phyloP scores from a whole-genome alignment of 2,113 vertebrate genomes.

The Rhagologus leucostigma region DNA sequence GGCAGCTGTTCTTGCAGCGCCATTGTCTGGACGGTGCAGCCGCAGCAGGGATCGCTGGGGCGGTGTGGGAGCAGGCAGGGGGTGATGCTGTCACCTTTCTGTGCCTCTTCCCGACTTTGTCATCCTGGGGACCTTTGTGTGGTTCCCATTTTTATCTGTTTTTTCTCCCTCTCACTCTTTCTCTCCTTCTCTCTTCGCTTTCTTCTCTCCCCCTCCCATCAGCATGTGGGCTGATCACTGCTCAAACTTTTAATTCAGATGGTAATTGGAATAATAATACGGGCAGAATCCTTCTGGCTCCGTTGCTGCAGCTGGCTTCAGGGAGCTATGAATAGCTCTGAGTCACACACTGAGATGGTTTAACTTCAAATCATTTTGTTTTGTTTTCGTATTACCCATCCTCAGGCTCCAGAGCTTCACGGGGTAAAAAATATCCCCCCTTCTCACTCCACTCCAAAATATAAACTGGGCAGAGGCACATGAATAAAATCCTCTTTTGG shows the following conservation, averaged over 20 bases:
- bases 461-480: not conserved
- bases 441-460: constrained; percentile 24
- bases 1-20: not conserved
- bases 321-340: constrained; percentile 83
- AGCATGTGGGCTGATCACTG: constrained; percentile 78
- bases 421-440: not conserved
- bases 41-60: not conserved
- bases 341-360: constrained; percentile 78
- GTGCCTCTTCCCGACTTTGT: constrained; percentile 40
- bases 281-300: constrained; percentile 81
- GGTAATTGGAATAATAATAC: constrained; percentile 88
- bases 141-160: constrained; percentile 67
- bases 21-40: not conserved
- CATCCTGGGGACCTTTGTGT: constrained; percentile 48
- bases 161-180: constrained; percentile 61
- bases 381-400: constrained; percentile 59
- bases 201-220: constrained; percentile 68
- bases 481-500: not conserved
- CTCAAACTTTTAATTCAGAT: constrained; percentile 88
- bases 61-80: not conserved
- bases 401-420: constrained; percentile 33
- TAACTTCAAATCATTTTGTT: constrained; percentile 71
- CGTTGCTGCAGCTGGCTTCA: constrained; percentile 80
- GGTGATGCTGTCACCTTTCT: constrained; percentile 46
- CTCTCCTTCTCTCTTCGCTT: constrained; percentile 53